Evolutionary conservation across 2,888 invertebrate genomes (phyloP).

Genomic region (Melieria picta): DNA sequence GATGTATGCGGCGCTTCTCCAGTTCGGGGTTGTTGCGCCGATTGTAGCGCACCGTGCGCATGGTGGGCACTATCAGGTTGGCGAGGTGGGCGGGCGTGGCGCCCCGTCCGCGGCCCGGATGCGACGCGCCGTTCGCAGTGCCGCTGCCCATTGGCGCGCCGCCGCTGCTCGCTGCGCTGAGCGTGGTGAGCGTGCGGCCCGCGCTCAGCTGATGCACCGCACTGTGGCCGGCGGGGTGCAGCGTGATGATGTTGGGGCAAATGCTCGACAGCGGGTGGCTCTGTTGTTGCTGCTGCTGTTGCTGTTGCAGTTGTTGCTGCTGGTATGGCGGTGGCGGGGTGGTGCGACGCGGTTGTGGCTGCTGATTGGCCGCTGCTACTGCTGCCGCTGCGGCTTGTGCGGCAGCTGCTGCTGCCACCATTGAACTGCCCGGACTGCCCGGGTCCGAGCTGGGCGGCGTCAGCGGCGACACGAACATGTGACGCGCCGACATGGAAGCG

Average conservation of each 20-base stretch:
- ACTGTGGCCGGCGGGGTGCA: slow-evolving; percentile 42
- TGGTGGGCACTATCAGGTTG: slow-evolving; percentile 57
- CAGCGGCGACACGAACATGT: slow-evolving; percentile 84
- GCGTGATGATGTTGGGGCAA: slow-evolving; percentile 57
- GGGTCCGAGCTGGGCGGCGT: slow-evolving; percentile 91
- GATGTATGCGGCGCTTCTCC: slow-evolving; percentile 94
- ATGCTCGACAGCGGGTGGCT: slow-evolving; percentile 56
- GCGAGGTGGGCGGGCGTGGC: slow-evolving; percentile 60
- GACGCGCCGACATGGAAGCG: slow-evolving; percentile 64
- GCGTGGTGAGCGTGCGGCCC: slow-evolving; percentile 51
- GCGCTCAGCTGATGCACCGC: slow-evolving; percentile 48
- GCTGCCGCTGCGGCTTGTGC: slow-evolving; percentile 53
- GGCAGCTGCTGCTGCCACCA: slow-evolving; percentile 70
- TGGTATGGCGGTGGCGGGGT: slow-evolving; percentile 62
- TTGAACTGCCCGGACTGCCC: slow-evolving; percentile 80
- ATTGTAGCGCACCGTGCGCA: slow-evolving; percentile 79
- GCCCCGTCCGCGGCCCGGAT: slow-evolving; percentile 46
- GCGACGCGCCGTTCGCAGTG: slow-evolving; percentile 22
- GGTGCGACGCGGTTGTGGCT: slow-evolving; percentile 57
- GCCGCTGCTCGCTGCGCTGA: slow-evolving; percentile 41
- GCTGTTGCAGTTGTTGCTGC: slow-evolving; percentile 46
- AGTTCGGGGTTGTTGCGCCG: slow-evolving; percentile 95
- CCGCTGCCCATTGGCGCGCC: slow-evolving; percentile 40
- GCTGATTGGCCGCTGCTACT: slow-evolving; percentile 49
- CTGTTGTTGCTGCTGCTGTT: slow-evolving; percentile 47